Conservation (phyloP, 2,113 vertebrate species). For the Picathartes gymnocephalus region DNA sequence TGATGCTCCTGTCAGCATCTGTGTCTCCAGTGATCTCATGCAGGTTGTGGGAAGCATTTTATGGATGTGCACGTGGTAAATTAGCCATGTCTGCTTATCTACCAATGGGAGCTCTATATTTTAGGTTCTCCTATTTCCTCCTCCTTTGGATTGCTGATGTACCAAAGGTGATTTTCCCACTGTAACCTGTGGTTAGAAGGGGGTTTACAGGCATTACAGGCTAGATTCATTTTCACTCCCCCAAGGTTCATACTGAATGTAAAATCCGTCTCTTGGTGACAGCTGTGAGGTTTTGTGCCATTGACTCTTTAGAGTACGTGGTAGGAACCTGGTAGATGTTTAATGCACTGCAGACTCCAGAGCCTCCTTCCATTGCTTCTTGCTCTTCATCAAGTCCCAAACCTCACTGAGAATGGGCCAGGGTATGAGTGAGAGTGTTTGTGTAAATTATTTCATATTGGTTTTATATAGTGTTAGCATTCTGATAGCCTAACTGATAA, state of each 20-base stretch:
- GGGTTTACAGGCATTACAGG: neutral
- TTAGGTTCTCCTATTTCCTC: neutral
- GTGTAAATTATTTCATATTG: neutral
- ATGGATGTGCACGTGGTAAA: rapidly evolving
- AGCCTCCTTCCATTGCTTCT: neutral
- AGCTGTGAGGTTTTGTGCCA: neutral
- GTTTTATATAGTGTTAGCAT: neutral
- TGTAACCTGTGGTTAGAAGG: neutral
- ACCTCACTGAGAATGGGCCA: neutral
- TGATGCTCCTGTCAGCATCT: neutral
- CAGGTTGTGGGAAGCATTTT: neutral
- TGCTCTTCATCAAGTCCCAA: neutral
- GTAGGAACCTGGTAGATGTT: neutral
- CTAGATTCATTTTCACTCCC: neutral
- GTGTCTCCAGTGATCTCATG: neutral
- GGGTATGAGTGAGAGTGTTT: neutral
- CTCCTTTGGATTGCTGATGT: neutral
- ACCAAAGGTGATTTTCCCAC: neutral
- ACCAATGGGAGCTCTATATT: neutral
- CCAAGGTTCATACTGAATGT: neutral
- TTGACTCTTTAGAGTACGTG: neutral
- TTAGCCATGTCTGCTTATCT: neutral
- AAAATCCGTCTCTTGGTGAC: neutral
- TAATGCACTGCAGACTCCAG: neutral
- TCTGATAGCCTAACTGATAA: neutral